Base-by-base conservation (phyloP, 1,140 invertebrate genomes). In the Papilio machaon region DNA sequence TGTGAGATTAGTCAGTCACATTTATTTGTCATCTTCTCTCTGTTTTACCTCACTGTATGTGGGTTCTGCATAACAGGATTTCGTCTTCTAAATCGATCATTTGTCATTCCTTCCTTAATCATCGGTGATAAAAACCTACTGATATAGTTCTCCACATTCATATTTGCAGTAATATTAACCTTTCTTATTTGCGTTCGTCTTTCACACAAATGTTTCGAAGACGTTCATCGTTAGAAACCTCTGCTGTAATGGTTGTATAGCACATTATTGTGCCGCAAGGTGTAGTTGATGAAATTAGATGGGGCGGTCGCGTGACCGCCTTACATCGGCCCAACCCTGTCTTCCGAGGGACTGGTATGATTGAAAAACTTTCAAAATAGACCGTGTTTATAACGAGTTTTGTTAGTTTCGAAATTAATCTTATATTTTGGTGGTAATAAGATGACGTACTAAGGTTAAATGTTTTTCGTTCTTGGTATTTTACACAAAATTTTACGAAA, bases 301-400 rank as follows among this genome's bases (percentile, higher is more conserved):
- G 74, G 74, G 43, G 47, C 6, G 17, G 13, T 76, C 74, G 74
- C 74, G 74, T 76, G 74, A 76, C 74, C 47, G 74, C 47, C 43
- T 23, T 19, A 43, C 73, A 74, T 74, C 38, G n/a, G 73, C 15
- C 73, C 15, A 10, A 35, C 64, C 64, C 64, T 52, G 43, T 76
- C 19, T 30, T 76, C 3, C 8, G 23, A 58, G 54, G 54, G 54
- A 19, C 54, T 58, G 54, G 23, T 10, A 52, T 19, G 19, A 76
- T 76, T 76, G 74, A 76, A 76, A 76, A 76, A 76, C 9, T 76
- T 76, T 76, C 46, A 46, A 5, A 75, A 75, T 23, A 60, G 19
- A 23, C 23, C 13, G n/a, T 23, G 19, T 76, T 30, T 30, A 43
- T 52, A 49, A 30, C 74, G 43, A 49, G 74, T 76, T 76, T 76